Evolutionary conservation across 2,888 invertebrate genomes (phyloP).

Genomic region (Laothoe populi): DNA sequence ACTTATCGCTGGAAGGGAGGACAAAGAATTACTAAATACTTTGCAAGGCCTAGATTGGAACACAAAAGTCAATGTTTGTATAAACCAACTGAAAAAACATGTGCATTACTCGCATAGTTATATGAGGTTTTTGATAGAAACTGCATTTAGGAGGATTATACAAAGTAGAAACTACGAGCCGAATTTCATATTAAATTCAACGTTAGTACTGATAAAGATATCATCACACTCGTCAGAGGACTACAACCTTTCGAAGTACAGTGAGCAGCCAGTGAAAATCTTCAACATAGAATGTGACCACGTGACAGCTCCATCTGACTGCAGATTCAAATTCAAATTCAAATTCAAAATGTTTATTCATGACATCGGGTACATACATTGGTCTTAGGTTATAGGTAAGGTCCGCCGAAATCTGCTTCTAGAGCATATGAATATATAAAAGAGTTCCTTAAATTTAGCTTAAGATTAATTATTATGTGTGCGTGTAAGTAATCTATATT

Average conservation of each 20-base stretch:
- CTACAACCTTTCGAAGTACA: conserved; percentile 50
- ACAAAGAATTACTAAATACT: conserved; percentile 33
- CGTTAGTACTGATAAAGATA: conserved; percentile 49
- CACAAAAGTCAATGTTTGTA: conserved; percentile 41
- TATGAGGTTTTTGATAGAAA: conserved; percentile 37
- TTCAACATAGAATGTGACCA: conserved; percentile 47
- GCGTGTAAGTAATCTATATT: too few species aligned
- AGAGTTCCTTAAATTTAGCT: too few species aligned
- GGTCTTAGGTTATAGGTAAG: too few species aligned
- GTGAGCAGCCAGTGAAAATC: conserved; percentile 42
- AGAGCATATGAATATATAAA: too few species aligned
- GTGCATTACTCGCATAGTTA: conserved; percentile 42
- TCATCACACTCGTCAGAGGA: conserved; percentile 37
- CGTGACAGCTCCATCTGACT: conserved; percentile 41
- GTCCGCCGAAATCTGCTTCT: too few species aligned
- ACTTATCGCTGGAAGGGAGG: conserved; percentile 40
- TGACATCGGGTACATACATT: too few species aligned
- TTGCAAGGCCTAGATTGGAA: conserved; percentile 34
- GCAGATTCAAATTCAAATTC: too few species aligned
- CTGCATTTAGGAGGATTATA: conserved; percentile 44
- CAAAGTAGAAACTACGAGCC: conserved; percentile 46
- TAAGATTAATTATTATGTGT: too few species aligned
- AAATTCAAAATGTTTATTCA: too few species aligned
- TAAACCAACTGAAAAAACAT: conserved; percentile 33
- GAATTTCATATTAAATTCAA: conserved; percentile 44